These are phyloP conservation scores for Ophion slaviceki DNA, from an alignment of 2,888 invertebrate genomes.

Conservation along the genomic window DNA sequence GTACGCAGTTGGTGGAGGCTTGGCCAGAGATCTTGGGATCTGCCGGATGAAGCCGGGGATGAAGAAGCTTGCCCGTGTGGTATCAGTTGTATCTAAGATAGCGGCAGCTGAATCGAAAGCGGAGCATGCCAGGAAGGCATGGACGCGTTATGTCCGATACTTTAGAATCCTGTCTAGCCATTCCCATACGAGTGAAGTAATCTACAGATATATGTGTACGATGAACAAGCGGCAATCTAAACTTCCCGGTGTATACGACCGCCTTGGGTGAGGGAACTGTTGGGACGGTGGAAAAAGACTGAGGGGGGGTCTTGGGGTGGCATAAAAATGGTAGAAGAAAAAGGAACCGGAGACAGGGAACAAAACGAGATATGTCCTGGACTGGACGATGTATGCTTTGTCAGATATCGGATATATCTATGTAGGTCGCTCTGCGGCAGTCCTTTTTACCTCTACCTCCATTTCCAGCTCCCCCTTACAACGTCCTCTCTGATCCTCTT, in stretches of 20 bases:
- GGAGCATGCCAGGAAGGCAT: slow-evolving; percentile 54
- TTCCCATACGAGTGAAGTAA: slow-evolving; percentile 25
- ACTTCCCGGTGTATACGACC: slow-evolving; percentile 10
- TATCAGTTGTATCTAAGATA: slow-evolving; percentile 47
- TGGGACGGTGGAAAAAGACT: slow-evolving; percentile 9
- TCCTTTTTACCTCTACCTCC: not conserved
- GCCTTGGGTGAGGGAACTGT: slow-evolving; percentile 6
- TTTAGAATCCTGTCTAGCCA: slow-evolving; percentile 44
- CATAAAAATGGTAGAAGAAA: slow-evolving; percentile 11
- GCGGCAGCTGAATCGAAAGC: slow-evolving; percentile 22
- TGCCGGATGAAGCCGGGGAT: slow-evolving; percentile 37
- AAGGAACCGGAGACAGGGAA: slow-evolving; percentile 10
- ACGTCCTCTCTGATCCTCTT: not conserved
- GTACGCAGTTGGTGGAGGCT: slow-evolving; percentile 3
- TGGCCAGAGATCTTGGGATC: slow-evolving; percentile 43
- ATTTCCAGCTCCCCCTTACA: not conserved
- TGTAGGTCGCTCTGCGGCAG: slow-evolving; percentile 32
- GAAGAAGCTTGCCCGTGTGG: slow-evolving; percentile 13
- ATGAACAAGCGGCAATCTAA: slow-evolving; percentile 32
- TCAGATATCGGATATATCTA: slow-evolving; percentile 32
- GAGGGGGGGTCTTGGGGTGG: not conserved
- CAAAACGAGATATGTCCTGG: slow-evolving; percentile 30
- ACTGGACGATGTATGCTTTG: slow-evolving; percentile 30
- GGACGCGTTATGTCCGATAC: slow-evolving; percentile 41
- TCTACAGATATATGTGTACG: slow-evolving; percentile 30